Evolutionary conservation across 1,140 invertebrate genomes (phyloP), one percentile per base, ranked within the genome.

Genomic region (Gryllus bimaculatus): DNA sequence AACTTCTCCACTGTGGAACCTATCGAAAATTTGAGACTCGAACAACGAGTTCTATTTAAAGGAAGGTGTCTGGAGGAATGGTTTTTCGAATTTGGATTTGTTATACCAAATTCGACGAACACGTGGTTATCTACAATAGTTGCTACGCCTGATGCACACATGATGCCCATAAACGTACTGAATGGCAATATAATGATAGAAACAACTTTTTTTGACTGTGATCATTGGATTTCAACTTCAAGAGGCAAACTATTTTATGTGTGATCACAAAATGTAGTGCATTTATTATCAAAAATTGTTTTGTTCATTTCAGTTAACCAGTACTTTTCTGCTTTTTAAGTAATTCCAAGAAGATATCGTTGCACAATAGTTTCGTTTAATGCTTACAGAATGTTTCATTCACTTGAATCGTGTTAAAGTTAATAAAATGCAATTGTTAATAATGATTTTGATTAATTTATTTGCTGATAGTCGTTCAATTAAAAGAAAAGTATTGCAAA

Each of bases 21-120:
- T 15, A 96, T 99, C 91, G 96, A 99, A 82, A 96, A 96, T 85
- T 99, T 99, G 87, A 89, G 97, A 82, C 87, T 99, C 74, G 97
- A 99, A 87, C 98, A 99, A 86, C 95, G 95, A 87, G 92, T 94
- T 39, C 86, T 91, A 73, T 92, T 93, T 81, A 93, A 93, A 90
- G 94, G 93, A 0, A 88, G 93, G 79, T 94, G 93, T 83, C 88
- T 96, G 81, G 94, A 97, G 89, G 97, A 99, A 87, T 99, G 98
- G 98, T 96, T 94, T 86, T 99, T 99, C 87, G 97, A 99, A 85
- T 99, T 99, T 91, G 98, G 98, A 73, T 98, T 97, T 87, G 98
- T 99, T 2, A 99, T 99, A 84, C 95, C 97, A 21, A 97, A 97
- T 83, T 99, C 98, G 20, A 99, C 97, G 73, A 99, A 99, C 87